Conservation (phyloP, 2,113 vertebrate genomes). For the Atractosteus spatula region DNA sequence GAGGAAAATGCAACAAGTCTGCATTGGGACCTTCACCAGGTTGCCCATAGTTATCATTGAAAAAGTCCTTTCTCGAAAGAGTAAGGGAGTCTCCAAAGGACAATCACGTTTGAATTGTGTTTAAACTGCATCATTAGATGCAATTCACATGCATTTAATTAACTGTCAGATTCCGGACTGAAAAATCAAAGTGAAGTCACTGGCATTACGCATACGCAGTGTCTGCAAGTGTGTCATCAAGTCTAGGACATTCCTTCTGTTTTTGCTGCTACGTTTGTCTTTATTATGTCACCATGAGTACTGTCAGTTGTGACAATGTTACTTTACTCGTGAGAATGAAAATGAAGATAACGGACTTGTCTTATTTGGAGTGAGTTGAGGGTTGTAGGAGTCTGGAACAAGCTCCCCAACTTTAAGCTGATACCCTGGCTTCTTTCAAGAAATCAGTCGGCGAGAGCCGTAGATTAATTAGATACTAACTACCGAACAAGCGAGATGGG, state of each 20-base stretch:
- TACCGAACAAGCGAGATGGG: no score
- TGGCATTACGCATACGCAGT: background rate
- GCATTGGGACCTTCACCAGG: no score
- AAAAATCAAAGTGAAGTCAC: background rate
- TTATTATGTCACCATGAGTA: background rate
- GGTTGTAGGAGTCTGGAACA: no score
- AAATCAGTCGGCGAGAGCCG: no score
- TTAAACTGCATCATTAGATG: constrained; percentile 7
- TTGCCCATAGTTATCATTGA: background rate
- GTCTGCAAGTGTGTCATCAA: background rate
- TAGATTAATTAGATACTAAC: background rate
- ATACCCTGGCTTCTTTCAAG: no score
- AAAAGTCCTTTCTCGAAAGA: background rate
- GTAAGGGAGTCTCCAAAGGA: background rate
- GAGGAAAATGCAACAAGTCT: no score
- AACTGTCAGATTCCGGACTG: constrained; percentile 4
- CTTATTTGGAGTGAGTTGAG: no score
- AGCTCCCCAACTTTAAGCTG: no score
- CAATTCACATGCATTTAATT: constrained; percentile 7
- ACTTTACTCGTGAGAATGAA: background rate
- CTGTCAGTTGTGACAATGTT: background rate
- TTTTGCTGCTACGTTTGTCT: constrained; percentile 8
- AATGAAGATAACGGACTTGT: background rate
- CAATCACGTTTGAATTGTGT: background rate
- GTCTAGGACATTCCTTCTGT: background rate